Evolutionary conservation across 37 sponge, comb jelly and placozoan species (phyloP).

Genomic region (Ephydatia muelleri): DNA sequence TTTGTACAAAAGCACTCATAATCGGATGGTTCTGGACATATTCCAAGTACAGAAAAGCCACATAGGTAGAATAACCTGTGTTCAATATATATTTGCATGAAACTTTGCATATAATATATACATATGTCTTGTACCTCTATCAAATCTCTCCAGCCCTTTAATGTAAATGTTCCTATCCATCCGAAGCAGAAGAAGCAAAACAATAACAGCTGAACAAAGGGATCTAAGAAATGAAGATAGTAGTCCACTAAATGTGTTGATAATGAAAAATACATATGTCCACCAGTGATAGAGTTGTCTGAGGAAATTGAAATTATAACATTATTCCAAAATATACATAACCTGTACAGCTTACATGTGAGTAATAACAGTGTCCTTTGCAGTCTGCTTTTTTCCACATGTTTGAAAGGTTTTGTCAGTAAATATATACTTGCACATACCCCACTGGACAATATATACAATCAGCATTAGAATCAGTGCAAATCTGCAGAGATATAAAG

Average conservation of each 20-base stretch:
- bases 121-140: neutral
- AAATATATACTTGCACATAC: neutral
- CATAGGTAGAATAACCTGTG: neutral
- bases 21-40: neutral
- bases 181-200: neutral
- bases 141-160: neutral
- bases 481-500: neutral
- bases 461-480: neutral
- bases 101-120: neutral
- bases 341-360: neutral
- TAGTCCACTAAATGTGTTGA: neutral
- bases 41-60: neutral
- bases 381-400: neutral
- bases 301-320: neutral
- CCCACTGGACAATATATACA: neutral
- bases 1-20: neutral
- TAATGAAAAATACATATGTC: neutral
- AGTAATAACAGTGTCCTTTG: neutral
- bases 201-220: neutral
- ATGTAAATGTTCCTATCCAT: neutral
- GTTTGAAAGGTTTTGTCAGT: neutral
- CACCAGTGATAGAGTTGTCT: conserved; percentile 4
- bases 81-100: neutral
- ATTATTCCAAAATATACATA: neutral
- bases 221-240: neutral